A percentile compares a stretch with the other conserved stretches of the same genome.
Conservation (phyloP, 2,888 invertebrate species). For the Pemphredon lugubris region DNA sequence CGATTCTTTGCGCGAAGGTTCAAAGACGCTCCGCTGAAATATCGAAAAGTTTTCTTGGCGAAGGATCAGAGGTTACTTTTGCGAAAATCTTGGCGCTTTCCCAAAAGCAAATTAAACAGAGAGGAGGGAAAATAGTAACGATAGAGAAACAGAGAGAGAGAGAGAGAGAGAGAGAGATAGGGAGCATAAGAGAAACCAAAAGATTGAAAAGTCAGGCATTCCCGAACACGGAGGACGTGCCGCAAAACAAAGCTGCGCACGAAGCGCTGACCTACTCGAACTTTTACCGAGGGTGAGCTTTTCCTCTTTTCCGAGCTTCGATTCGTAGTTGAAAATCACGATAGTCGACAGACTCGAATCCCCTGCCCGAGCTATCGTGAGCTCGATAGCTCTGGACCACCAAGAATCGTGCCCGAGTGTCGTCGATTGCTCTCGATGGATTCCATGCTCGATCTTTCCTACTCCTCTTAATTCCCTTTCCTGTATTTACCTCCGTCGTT, state of each 20-base stretch:
- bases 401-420: conserved; percentile 39
- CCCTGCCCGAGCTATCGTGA: conserved; percentile 43
- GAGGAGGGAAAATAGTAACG: not conserved
- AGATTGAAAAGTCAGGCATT: no score
- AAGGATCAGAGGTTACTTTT: no score
- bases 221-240: no score
- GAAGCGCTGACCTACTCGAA: conserved; percentile 28
- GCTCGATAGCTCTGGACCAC: conserved; percentile 24
- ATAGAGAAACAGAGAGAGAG: not conserved
- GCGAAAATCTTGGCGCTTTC: not conserved
- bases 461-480: conserved; percentile 10
- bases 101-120: not conserved
- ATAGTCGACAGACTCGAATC: conserved; percentile 47
- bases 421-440: conserved; percentile 45
- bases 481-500: not conserved
- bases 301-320: conserved; percentile 9
- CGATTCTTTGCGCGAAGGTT: no score
- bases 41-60: no score
- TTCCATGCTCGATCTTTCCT: conserved; percentile 2
- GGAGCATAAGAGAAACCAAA: not conserved
- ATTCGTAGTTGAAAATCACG: conserved; percentile 21
- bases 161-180: not conserved
- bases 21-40: no score
- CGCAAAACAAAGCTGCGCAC: not conserved
- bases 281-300: conserved; percentile 30